Evolutionary conservation across 2,797 vertebrate genomes (phyloP).

Genomic region (Gorsachius magnificus): DNA sequence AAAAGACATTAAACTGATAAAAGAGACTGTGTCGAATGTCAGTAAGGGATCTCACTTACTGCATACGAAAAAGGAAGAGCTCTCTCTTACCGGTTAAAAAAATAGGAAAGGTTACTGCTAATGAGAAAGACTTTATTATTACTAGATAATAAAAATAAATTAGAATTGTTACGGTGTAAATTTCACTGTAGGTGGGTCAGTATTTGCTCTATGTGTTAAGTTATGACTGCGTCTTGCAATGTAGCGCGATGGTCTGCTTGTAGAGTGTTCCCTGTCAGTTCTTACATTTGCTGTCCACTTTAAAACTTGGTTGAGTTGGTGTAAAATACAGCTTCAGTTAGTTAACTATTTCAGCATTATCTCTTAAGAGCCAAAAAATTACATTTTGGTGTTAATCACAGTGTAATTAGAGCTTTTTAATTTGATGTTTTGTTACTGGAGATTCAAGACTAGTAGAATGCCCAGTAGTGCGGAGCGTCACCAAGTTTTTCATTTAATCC

Average conservation of each 20-base stretch:
- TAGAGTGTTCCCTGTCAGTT: not conserved
- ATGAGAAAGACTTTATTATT: not conserved
- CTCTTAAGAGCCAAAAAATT: not conserved
- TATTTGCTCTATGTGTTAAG: not conserved
- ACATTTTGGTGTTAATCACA: not conserved
- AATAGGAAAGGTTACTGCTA: not conserved
- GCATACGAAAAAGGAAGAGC: not conserved
- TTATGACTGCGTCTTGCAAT: not conserved
- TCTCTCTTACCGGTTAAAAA: not conserved
- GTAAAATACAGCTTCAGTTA: not conserved
- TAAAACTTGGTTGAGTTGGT: not conserved
- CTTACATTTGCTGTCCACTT: not conserved
- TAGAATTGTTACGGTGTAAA: not conserved
- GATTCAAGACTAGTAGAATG: not conserved
- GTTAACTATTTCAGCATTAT: not conserved
- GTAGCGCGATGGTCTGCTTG: not conserved
- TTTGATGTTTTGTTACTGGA: not conserved
- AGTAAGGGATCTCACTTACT: not conserved
- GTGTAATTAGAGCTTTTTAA: not conserved
- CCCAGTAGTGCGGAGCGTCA: not conserved
- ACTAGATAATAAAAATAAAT: slow-evolving; percentile 21
- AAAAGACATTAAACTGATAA: slow-evolving; percentile 33
- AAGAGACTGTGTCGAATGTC: not conserved
- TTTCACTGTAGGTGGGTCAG: not conserved
- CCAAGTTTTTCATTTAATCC: not conserved